These are phyloP conservation scores for Oscarella lobularis DNA, from an alignment of 37 sponge, comb jelly and placozoan species.

Conservation along the genomic window DNA sequence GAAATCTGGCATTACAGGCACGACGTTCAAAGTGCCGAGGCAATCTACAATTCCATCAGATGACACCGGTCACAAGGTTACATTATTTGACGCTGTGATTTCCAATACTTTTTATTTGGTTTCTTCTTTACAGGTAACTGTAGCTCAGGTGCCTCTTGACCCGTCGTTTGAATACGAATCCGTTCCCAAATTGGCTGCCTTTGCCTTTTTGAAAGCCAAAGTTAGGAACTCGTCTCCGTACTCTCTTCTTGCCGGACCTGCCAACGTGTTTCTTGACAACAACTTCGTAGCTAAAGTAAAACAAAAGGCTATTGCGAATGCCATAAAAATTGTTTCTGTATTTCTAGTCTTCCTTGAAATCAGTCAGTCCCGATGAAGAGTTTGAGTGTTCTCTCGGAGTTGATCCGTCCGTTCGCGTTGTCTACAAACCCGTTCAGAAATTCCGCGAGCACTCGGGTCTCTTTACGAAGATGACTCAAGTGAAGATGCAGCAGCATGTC, in stretches of 20 bases:
- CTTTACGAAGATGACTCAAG: conserved; percentile 23
- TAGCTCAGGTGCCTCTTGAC: conserved; percentile 24
- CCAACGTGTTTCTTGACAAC: conserved; percentile 42
- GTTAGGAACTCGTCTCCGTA: conserved; percentile 34
- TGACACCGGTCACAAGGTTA: conserved; percentile 33
- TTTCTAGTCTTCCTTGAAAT: conserved; percentile 18
- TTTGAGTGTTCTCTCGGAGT: conserved; percentile 36
- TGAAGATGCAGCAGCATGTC: conserved; percentile 39
- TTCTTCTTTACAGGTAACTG: conserved; percentile 21
- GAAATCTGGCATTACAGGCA: conserved; percentile 9
- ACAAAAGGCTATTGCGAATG: too few species aligned
- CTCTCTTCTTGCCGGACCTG: conserved; percentile 44
- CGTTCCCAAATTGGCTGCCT: conserved; percentile 33
- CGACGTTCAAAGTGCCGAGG: conserved; percentile 26
- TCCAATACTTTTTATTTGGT: not conserved
- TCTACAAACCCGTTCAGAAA: conserved; percentile 18
- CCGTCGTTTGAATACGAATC: conserved; percentile 25
- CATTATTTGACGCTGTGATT: not conserved
- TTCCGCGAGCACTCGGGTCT: conserved; percentile 43
- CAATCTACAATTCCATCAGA: conserved; percentile 27
- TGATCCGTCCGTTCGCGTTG: conserved; percentile 38
- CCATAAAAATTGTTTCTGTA: not conserved
- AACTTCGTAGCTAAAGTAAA: conserved; percentile 46
- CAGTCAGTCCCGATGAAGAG: conserved; percentile 29
- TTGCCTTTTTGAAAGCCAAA: conserved; percentile 39